Base-by-base conservation (phyloP, 2,797 vertebrate genomes). In the Chrysocyon brachyurus region DNA sequence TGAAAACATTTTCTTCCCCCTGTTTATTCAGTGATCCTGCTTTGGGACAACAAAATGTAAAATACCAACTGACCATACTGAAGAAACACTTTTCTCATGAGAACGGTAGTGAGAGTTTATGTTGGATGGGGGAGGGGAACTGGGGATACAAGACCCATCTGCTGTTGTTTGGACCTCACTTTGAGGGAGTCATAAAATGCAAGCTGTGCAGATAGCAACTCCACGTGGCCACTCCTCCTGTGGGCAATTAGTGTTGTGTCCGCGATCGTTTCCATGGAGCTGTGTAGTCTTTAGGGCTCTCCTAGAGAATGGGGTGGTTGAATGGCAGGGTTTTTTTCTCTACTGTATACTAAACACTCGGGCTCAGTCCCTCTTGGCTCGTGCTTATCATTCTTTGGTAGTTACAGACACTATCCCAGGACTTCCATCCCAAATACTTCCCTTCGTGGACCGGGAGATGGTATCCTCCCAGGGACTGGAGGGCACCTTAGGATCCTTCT, bases 81-180 rank as follows among this genome's bases (percentile, higher is more conserved):
- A 97, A 96, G 86, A 97, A 97, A 97, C 96, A 97, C 46, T 97
- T 97, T 97, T 98, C 98, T 98, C 97, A 97, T 97, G 98, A 98
- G 98, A 98, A 97, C 97, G 90, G 88, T 96, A 95, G 97, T 79
- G 93, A 98, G 97, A 85, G 91, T 98, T 98, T 98, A 96, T 98
- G 96, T 97, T 89, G 95, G 91, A 24, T 82, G 86, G 94, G 98
- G 97, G 96, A 97, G 92, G 96, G 97, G 98, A 97, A 91, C 97
- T 92, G 84, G 82, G 94, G 92, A 94, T 95, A 95, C 91, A 93
- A 97, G 97, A 97, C 94, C 92, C 97, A 97, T 97, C 98, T 98
- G 97, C 72, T 97, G 92, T 72, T 96, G 96, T 92, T 98, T 97
- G 95, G 97, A 97, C 94, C 95, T 97, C 87, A 92, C 96, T 98